A percentile compares a stretch with the other conserved stretches of the same genome.
These are phyloP conservation scores for Edolisoma coerulescens DNA, from an alignment of 2,113 vertebrate genomes.

Conservation along the genomic window DNA sequence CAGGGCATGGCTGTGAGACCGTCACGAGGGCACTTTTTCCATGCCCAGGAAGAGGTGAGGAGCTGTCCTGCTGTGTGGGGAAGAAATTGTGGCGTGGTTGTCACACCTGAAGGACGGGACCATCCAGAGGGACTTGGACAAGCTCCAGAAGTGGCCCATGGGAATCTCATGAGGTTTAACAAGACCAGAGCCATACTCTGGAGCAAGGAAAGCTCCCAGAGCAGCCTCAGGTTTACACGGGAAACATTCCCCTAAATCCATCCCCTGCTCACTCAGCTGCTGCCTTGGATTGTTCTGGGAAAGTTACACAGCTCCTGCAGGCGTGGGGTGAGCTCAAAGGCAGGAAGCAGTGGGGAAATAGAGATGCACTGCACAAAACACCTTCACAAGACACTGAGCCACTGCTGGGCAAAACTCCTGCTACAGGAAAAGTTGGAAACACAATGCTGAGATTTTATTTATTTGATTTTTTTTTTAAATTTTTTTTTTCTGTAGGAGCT, in stretches of 20 bases:
- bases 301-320: not conserved
- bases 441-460: not conserved
- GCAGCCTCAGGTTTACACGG: not conserved
- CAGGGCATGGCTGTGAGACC: not conserved
- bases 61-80: not conserved
- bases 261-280: not conserved
- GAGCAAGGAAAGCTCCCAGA: not conserved
- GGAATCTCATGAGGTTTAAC: not conserved
- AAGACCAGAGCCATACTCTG: not conserved
- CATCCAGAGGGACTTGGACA: rapidly evolving
- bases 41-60: not conserved
- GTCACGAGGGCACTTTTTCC: not conserved
- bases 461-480: too few species aligned
- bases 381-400: not conserved
- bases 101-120: not conserved
- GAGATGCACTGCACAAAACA: not conserved
- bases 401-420: not conserved
- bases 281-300: not conserved
- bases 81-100: not conserved
- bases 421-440: not conserved
- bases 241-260: not conserved
- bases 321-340: not conserved
- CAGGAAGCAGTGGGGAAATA: not conserved
- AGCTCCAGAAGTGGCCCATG: not conserved
- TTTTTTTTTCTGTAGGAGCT: not conserved